These are phyloP conservation scores for Rhabdomys dilectus DNA, from an alignment of 2,113 vertebrate species.

Conservation along the genomic window DNA sequence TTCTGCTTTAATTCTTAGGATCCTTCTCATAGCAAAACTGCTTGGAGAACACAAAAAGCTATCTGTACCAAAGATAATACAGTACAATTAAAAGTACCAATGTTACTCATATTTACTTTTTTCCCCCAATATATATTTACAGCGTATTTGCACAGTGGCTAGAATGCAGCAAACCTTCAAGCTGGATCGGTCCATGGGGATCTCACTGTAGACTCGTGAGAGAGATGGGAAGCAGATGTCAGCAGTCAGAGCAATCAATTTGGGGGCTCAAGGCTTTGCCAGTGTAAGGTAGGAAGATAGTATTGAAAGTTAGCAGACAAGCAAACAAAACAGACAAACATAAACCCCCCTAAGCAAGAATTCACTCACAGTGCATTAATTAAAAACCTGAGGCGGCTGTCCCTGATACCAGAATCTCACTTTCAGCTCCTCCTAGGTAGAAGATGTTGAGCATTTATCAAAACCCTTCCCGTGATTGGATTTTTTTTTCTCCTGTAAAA, in stretches of 20 bases:
- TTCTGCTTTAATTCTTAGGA: not conserved
- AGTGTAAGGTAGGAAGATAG: not conserved
- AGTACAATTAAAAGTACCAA: not conserved
- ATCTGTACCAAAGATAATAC: not conserved
- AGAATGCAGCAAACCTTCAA: not conserved
- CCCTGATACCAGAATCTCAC: not conserved
- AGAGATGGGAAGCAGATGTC: not conserved
- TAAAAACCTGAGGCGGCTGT: constrained; percentile 7
- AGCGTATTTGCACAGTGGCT: not conserved
- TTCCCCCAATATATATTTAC: not conserved
- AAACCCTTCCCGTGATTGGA: not conserved
- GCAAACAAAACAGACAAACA: not conserved
- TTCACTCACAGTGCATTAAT: not conserved
- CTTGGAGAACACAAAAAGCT: not conserved
- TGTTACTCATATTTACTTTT: not conserved
- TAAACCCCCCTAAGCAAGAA: not conserved
- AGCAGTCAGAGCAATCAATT: not conserved
- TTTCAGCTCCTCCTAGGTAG: not conserved
- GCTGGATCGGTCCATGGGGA: not conserved
- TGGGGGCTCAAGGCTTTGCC: constrained; percentile 25
- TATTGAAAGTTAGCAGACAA: not conserved
- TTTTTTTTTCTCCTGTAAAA: constrained; percentile 61
- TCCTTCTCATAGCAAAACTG: not conserved
- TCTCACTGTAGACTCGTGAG: not conserved
- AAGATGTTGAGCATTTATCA: not conserved